Evolutionary conservation across 2,888 invertebrate genomes (phyloP), one percentile per base, ranked within the genome.

Genomic region (Synergus itoensis): DNA sequence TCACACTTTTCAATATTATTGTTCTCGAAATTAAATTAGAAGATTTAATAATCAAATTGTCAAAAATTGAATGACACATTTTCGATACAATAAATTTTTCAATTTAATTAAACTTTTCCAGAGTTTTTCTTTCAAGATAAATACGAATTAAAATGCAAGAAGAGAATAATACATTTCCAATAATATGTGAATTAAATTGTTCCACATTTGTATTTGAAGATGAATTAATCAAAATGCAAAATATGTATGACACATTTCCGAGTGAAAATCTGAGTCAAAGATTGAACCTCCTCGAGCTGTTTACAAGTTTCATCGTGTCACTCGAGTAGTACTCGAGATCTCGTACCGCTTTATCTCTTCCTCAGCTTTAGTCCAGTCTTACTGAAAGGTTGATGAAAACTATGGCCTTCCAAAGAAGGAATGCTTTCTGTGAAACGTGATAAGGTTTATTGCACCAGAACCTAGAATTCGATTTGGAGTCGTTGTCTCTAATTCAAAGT

Each of bases 321-420:
- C 18, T 36, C 5, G 5, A 36, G 36, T 43, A 16, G 48, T 57
- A 21, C 57, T 73, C n/a, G n/a, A 73, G 40, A 36, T 53, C 40
- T 36, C 40, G n/a, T 40, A 73, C 36, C 73, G 53, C 28, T 21
- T 69, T 69, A 36, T n/a, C n/a, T n/a, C n/a, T 87, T 84, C 80
- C 80, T n/a, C 69, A 14, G 11, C 21, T 60, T 60, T n/a, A 14
- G 45, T 45, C 45, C 5, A 69, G 69, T 48, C 69, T 53, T 53
- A 48, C 45, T 69, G 53, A 53, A 28, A 48, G 53, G 73, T n/a
- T 73, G 73, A 73, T 73, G 73, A 73, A 53, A 53, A 73, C 14
- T 11, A 8, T 21, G 12, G 48, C 16, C 11, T 48, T 48, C 14
- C 16, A 4, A 53, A n/a, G 36, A 73, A 73, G 53, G 73, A 53